Evolutionary conservation across 2,113 vertebrate genomes (phyloP).

Genomic region (Machaerirhynchus nigripectus): DNA sequence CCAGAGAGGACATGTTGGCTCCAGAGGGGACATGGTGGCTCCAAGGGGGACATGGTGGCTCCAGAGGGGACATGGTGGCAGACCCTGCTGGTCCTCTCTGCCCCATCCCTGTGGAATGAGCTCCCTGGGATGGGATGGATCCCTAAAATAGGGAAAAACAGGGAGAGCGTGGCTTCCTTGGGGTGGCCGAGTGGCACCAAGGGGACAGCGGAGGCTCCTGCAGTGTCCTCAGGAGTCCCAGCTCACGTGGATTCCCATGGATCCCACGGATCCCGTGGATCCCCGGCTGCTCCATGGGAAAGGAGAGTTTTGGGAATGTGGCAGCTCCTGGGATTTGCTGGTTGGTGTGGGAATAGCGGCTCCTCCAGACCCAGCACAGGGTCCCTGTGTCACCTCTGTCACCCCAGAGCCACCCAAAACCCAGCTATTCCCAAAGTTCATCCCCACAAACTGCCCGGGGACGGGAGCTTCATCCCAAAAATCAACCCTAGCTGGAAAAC

Average conservation of each 20-base stretch:
- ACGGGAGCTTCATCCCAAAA: neutral
- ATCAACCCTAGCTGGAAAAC: neutral
- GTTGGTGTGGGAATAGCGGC: fast-evolving
- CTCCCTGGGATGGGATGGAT: neutral
- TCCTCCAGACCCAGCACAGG: fast-evolving
- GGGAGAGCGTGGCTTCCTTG: neutral
- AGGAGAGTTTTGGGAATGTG: neutral
- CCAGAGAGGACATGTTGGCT: neutral
- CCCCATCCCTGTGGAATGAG: neutral
- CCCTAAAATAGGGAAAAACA: fast-evolving
- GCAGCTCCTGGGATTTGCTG: fast-evolving
- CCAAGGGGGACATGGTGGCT: neutral
- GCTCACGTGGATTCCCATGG: neutral
- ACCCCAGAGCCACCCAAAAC: neutral
- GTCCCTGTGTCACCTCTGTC: fast-evolving
- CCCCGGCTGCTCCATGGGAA: neutral
- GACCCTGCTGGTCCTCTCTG: neutral
- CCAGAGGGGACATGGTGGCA: neutral
- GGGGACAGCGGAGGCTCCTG: neutral
- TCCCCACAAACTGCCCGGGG: conserved; percentile 3
- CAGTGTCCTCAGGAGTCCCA: neutral
- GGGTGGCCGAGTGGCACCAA: fast-evolving
- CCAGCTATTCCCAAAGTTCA: neutral
- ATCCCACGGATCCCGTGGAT: neutral
- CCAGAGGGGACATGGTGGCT: fast-evolving